Conservation (phyloP, 2,113 vertebrate species). For the Rutilus rutilus region DNA sequence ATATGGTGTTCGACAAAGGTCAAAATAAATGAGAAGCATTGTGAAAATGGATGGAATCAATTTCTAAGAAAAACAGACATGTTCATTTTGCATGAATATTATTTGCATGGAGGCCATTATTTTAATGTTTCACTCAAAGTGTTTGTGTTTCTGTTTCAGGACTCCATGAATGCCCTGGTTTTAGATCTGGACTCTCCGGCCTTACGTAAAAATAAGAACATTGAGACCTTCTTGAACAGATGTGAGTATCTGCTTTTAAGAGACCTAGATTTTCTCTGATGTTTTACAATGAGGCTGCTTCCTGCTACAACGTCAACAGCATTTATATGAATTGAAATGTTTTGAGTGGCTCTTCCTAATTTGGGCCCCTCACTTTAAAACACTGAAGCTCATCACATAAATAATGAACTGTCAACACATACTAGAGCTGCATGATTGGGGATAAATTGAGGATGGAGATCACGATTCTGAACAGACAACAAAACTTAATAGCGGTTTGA, state of each 20-base stretch:
- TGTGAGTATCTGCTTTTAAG: conserved; percentile 82
- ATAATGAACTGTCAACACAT: background rate
- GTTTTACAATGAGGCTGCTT: conserved; percentile 23
- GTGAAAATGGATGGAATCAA: background rate
- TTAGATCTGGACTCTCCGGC: conserved; percentile 97
- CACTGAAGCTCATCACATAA: background rate
- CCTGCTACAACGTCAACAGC: conserved; percentile 6
- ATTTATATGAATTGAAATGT: conserved; percentile 14
- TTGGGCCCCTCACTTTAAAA: background rate
- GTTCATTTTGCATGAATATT: background rate
- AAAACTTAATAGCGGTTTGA: no score
- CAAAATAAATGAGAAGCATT: background rate
- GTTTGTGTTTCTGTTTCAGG: conserved; percentile 72
- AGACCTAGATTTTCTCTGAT: background rate
- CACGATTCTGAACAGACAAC: no score
- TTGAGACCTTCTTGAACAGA: conserved; percentile 97
- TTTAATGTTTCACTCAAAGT: background rate
- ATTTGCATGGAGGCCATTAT: background rate
- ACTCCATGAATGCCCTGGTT: conserved; percentile 95
- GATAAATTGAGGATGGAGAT: no score
- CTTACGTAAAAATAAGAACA: conserved; percentile 98
- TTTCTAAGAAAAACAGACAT: background rate
- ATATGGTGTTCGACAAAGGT: background rate
- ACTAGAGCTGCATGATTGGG: no score
- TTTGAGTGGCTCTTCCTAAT: conserved; percentile 13